Base-by-base conservation (phyloP, 2,888 invertebrate species). In the Hyppa rectilinea region DNA sequence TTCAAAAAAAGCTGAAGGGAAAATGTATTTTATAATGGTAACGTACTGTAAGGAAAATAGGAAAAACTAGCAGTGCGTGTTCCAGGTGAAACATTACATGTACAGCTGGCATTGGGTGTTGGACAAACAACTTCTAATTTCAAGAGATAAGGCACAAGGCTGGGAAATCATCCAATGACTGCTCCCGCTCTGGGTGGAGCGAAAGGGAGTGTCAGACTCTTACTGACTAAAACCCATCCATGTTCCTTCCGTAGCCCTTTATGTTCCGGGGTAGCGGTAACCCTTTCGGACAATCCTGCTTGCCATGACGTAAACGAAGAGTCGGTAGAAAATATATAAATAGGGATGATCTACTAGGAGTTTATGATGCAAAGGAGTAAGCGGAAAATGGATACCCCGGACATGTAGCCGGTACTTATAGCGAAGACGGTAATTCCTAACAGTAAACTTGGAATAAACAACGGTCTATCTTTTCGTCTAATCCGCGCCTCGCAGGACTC, bases 381-480 rank as follows among this genome's bases (percentile, higher is more conserved):
- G 12, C 26, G 29, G 58, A 38, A 76, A 61, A 56, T 26, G 36
- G 14, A 71, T 52, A 49, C 56, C 55, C 61, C 50, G 68, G 38
- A 62, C 29, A 47, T 63, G 29, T 34, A 58, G 59, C 40, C 3
- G 10, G 26, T n/a, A 59, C n/a, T 7, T 26, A n/a, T 50, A 56
- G 52, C 29, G 63, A 64, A 71, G 34, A 31, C 23, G 26, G 56
- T 40, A 61, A 49, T 38, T 62, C 34, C 62, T 66, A 75, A 67
- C 75, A 61, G 71, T 71, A 74, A 14, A 34, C 31, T 55, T 52
- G 50, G 75, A n/a, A 75, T 66, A 78, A 47, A 63, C 75, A 53
- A 55, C 36, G 17, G 34, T 43, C 66, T 71, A 79, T 79, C 63
- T 75, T 78, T 63, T 64, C 40, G 75, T 47, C 75, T 67, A 60